Evolutionary conservation across 64 coral and sea anemone species (phyloP).

Genomic region (Stichodactyla helianthus): DNA sequence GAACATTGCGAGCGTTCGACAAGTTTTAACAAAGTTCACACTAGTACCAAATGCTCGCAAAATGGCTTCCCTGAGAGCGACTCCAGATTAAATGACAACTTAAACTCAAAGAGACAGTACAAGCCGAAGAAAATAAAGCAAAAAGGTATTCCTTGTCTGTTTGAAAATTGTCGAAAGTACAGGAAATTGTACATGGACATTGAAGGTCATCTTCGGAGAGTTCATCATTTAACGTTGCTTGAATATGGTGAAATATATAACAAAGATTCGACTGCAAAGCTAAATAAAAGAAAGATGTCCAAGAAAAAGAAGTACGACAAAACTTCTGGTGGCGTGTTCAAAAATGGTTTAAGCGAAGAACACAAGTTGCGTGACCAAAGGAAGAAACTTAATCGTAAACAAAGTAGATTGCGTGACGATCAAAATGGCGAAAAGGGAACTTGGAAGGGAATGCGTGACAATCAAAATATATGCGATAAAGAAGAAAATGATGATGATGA

Average conservation of each 20-base stretch:
- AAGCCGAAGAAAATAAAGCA: background rate
- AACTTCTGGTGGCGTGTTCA: background rate
- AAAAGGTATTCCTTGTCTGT: background rate
- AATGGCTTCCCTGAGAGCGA: background rate
- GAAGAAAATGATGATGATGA: background rate
- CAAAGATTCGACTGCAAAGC: background rate
- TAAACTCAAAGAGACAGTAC: background rate
- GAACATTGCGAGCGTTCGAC: background rate
- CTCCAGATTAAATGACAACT: background rate
- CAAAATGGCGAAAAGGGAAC: background rate
- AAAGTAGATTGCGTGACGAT: background rate
- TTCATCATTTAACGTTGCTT: background rate
- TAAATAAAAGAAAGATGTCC: background rate
- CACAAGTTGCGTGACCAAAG: background rate
- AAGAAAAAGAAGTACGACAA: background rate
- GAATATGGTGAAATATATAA: background rate
- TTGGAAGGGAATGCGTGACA: background rate
- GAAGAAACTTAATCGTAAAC: background rate
- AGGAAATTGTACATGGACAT: background rate
- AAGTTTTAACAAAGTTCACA: background rate
- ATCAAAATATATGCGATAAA: background rate
- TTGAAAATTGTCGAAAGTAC: background rate
- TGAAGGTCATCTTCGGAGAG: background rate
- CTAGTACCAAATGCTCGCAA: background rate
- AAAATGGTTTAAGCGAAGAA: background rate